These are phyloP conservation scores for Pegea sp. DNA, from an alignment of 23 tunicate genomes.

Conservation along the genomic window DNA sequence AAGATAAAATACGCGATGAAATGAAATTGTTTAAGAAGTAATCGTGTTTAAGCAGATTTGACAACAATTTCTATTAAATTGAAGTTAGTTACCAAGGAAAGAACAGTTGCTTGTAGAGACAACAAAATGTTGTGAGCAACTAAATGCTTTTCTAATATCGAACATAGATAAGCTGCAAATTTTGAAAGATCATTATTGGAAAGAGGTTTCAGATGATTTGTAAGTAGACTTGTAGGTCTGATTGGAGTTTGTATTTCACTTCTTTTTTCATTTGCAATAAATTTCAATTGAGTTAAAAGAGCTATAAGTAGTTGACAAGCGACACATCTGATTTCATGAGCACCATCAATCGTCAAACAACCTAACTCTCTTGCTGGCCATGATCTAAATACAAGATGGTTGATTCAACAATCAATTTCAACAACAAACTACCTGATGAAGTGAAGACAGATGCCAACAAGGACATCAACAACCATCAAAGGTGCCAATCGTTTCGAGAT, in stretches of 20 bases:
- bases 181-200: background rate
- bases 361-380: constrained; percentile 10
- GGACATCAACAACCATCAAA: constrained; percentile 29
- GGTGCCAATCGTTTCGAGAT: constrained; percentile 2
- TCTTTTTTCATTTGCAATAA: constrained; percentile 7
- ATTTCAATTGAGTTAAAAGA: constrained; percentile 15
- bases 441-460: constrained; percentile 20
- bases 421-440: constrained; percentile 15
- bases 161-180: constrained; percentile 15
- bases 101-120: constrained; percentile 5
- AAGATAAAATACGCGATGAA: too few species aligned
- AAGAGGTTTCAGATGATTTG: background rate
- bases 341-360: constrained; percentile 1
- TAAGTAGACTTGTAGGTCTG: background rate
- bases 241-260: background rate
- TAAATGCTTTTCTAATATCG: constrained; percentile 8
- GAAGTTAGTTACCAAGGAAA: background rate
- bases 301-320: constrained; percentile 11
- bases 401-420: too few species aligned
- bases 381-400: constrained; percentile 23
- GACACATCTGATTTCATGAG: constrained; percentile 24
- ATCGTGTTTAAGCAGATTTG: too few species aligned
- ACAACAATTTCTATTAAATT: background rate
- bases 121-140: constrained; percentile 6
- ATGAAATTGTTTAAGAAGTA: too few species aligned